Conservation (phyloP, 2,797 vertebrate species). For the Jordanella pulchra region DNA sequence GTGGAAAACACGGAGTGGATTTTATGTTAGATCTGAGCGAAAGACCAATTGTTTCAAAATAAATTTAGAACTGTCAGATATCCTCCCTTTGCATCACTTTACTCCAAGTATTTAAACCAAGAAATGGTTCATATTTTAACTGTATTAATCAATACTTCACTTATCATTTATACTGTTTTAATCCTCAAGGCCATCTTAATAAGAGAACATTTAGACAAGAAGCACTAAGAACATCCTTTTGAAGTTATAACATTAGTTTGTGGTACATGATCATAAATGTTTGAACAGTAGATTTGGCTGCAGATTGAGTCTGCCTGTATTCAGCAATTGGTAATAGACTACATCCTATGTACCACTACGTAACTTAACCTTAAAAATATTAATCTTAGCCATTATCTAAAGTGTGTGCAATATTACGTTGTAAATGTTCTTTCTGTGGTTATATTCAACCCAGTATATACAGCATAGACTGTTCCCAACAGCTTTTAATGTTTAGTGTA, state of each 20-base stretch:
- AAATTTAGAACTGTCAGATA: neutral
- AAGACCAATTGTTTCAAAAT: slow-evolving; percentile 5
- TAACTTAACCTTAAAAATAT: neutral
- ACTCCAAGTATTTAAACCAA: neutral
- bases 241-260: too few relatives aligned
- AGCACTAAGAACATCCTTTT: too few relatives aligned
- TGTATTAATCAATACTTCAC: neutral
- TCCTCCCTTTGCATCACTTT: neutral
- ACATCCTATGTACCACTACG: neutral
- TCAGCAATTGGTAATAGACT: neutral
- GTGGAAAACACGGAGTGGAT: slow-evolving; percentile 93
- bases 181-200: neutral
- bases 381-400: neutral
- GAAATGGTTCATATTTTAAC: neutral
- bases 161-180: neutral
- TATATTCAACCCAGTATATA: too few relatives aligned
- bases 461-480: too few relatives aligned
- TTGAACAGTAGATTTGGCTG: neutral
- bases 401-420: neutral
- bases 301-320: neutral
- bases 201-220: neutral
- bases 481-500: too few relatives aligned
- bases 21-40: slow-evolving; percentile 49
- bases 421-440: too few relatives aligned
- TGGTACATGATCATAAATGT: too few relatives aligned